Base-by-base conservation (phyloP, 2,113 vertebrate species). In the Strigops habroptila region DNA sequence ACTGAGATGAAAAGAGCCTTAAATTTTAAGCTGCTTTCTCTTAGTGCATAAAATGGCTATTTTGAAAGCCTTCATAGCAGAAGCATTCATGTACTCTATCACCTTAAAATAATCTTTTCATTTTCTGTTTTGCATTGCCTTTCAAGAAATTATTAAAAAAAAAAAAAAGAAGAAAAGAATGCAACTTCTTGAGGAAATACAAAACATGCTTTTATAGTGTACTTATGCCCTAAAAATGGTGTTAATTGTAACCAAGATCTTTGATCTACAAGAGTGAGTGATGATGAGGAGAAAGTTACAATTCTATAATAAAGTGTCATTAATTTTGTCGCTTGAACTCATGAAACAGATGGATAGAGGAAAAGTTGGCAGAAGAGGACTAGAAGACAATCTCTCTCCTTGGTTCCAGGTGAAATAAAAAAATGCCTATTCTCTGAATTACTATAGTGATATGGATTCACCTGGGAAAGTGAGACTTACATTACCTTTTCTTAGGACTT, bases 1-100 rank as follows among this genome's bases (percentile, higher is more conserved):
- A 69, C 46, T 62, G 57, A 80, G 62, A 91, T 53, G 53, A 79
- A 92, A 86, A 83, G 41, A 69, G 22, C 60, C 70, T 95, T 94
- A 53, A 95, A 95, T 85, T 92, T 96, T 90, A 94, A 91, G 59
- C 48, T 73, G 70, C 30, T 73, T 95, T 94, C 37, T 96, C 28
- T 76, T 78, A 64, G 60, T 85, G 63, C 41, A 79, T 94, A 82
- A 95, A 94, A 79, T 21, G 79, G 31, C 81, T 82, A 33, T 82
- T 92, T 91, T 73, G 82, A 89, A 95, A 92, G 14, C 17, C 12
- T 75, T 79, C 41, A 18, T 94, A 53, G n/a, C 67, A 80, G 84
- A 28, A 89, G 12, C 31, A 77, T 31, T 89, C 69, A 80, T 6
- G 44, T 76, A 70, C 63, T 9, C 67, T 77, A 52, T 49, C 43